Evolutionary conservation across 1,140 invertebrate genomes (phyloP).

Genomic region (Plectus sambesii): DNA sequence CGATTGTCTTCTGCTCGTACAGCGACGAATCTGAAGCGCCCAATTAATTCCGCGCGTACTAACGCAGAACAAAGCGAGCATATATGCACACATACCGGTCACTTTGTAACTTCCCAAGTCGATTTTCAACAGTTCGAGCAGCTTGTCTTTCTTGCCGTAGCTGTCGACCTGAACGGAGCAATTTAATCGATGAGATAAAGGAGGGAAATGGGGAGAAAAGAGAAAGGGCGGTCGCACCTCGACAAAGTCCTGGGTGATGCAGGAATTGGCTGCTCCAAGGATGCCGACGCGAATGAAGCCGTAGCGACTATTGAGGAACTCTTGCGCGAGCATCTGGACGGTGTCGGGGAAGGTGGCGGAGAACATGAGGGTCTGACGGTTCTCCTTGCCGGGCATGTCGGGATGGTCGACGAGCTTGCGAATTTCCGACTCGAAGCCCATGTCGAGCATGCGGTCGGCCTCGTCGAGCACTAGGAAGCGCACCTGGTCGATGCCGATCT

Average conservation of each 20-base stretch:
- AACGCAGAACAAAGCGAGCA: slow-evolving; percentile 3
- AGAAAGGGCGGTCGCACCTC: slow-evolving; percentile 56
- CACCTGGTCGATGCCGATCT: slow-evolving; percentile 58
- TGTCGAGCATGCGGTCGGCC: slow-evolving; percentile 84
- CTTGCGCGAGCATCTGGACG: slow-evolving; percentile 63
- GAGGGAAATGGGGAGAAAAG: too few relatives aligned
- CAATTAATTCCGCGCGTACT: slow-evolving; percentile 10
- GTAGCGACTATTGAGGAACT: slow-evolving; percentile 64
- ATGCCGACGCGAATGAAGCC: slow-evolving; percentile 72
- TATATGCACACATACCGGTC: slow-evolving; percentile 42
- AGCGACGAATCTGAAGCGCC: slow-evolving; percentile 16
- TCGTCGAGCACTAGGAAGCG: slow-evolving; percentile 78
- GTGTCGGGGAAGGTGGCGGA: slow-evolving; percentile 77
- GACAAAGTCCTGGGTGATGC: slow-evolving; percentile 71
- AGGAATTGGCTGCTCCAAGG: slow-evolving; percentile 73
- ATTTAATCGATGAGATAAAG: too few relatives aligned
- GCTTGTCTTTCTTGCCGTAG: slow-evolving; percentile 61
- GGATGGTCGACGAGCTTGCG: slow-evolving; percentile 62
- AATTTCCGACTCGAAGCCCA: slow-evolving; percentile 69
- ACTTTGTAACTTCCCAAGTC: slow-evolving; percentile 46
- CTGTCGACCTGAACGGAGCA: too few relatives aligned
- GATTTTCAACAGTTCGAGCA: slow-evolving; percentile 57
- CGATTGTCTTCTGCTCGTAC: slow-evolving; percentile 57
- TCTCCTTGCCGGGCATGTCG: slow-evolving; percentile 57
- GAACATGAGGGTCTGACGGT: slow-evolving; percentile 76